Conservation (phyloP, 2,797 vertebrate species). For the Heterohyrax brucei region DNA sequence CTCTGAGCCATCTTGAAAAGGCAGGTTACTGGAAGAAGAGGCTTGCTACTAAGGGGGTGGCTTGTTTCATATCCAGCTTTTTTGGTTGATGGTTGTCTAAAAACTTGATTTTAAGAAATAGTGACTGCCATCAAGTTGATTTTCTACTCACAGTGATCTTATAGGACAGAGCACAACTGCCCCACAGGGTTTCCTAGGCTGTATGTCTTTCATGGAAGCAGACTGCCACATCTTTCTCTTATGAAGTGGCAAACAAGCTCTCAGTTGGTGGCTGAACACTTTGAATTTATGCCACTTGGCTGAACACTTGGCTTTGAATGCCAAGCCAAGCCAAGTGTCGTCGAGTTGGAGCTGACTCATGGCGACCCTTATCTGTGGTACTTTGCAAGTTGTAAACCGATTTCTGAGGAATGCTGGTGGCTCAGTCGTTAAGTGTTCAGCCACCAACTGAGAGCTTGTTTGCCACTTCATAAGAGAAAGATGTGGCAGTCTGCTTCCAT, state of each 20-base stretch:
- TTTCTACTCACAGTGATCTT: background rate
- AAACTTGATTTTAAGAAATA: background rate
- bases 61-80: slow-evolving; percentile 39
- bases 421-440: too few relatives aligned
- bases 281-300: too few relatives aligned
- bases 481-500: too few relatives aligned
- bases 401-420: background rate
- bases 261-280: too few relatives aligned
- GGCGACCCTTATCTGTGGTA: background rate
- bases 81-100: background rate
- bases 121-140: background rate
- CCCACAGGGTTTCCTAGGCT: too few relatives aligned
- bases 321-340: too few relatives aligned
- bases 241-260: too few relatives aligned
- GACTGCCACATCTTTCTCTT: too few relatives aligned
- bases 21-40: background rate
- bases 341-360: too few relatives aligned
- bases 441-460: too few relatives aligned
- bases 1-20: background rate
- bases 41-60: background rate
- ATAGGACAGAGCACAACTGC: background rate
- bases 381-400: background rate
- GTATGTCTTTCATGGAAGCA: too few relatives aligned
- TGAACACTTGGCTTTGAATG: background rate
- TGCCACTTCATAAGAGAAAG: too few relatives aligned